phyloP scores from a whole-genome alignment of 2,888 invertebrate genomes.

The Hemaris fuciformis region DNA sequence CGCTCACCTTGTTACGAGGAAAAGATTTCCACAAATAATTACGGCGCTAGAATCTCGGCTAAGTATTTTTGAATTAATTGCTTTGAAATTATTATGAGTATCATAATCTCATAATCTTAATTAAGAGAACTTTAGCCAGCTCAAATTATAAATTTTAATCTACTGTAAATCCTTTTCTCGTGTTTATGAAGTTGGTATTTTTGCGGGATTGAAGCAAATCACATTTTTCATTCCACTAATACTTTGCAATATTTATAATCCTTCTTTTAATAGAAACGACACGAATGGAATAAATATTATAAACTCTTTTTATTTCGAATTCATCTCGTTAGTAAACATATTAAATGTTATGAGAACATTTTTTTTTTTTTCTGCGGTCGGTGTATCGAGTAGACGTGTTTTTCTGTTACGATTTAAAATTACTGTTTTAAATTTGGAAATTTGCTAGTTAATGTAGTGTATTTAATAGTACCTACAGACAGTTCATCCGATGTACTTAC shows the following conservation, averaged over 20 bases:
- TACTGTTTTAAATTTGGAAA: too few species aligned
- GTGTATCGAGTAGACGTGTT: too few species aligned
- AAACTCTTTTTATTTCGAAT: background rate
- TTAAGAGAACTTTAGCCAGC: constrained; percentile 70
- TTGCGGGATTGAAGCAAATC: constrained; percentile 29
- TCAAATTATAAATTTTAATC: constrained; percentile 75
- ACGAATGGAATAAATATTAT: background rate
- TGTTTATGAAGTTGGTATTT: constrained; percentile 52
- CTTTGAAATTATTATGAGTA: constrained; percentile 74
- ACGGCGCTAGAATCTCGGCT: constrained; percentile 52
- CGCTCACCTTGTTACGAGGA: constrained; percentile 35
- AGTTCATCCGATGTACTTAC: too few species aligned
- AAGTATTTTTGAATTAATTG: constrained; percentile 74
- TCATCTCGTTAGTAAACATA: background rate
- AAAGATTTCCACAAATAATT: constrained; percentile 61
- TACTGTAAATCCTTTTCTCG: constrained; percentile 56
- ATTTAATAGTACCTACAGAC: too few species aligned
- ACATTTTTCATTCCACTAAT: constrained; percentile 10
- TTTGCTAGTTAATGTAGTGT: too few species aligned
- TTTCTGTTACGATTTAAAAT: too few species aligned
- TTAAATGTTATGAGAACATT: too few species aligned
- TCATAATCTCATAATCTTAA: constrained; percentile 78
- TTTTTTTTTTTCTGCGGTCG: too few species aligned
- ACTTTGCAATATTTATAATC: background rate
- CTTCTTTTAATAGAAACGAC: background rate